These are phyloP conservation scores for Geopemphigus sp. DNA, from an alignment of 1,140 invertebrate genomes.

Conservation along the genomic window DNA sequence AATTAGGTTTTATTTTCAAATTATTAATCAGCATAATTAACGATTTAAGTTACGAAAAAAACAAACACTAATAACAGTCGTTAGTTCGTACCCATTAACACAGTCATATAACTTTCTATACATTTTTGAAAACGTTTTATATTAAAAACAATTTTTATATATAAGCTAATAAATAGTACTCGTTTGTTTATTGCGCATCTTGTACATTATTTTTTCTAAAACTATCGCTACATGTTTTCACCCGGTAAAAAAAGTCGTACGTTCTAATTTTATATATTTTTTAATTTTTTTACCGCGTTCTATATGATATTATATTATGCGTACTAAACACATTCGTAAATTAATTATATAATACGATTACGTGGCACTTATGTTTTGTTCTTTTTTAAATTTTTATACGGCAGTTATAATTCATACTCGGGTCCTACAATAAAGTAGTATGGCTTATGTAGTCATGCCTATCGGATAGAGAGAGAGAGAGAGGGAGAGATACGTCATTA, in stretches of 20 bases:
- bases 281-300: too few species aligned
- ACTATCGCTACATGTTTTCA: background rate
- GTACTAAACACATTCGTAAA: background rate
- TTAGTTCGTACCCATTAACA: too few species aligned
- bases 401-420: background rate
- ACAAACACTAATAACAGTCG: background rate
- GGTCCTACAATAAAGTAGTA: background rate
- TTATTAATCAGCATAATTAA: conserved; percentile 1
- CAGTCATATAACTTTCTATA: too few species aligned
- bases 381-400: background rate
- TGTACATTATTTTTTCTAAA: background rate
- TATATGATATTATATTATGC: background rate
- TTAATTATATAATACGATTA: background rate
- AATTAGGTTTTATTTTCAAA: conserved; percentile 3
- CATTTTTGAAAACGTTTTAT: too few species aligned
- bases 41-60: background rate
- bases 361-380: background rate
- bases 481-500: background rate
- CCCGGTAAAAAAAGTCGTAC: background rate
- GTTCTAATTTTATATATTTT: background rate
- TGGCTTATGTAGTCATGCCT: background rate
- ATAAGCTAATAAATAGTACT: too few species aligned
- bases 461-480: too few species aligned
- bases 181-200: background rate
- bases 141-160: too few species aligned